Conservation (phyloP, 2,888 invertebrate species). For the Agrotis puta region DNA sequence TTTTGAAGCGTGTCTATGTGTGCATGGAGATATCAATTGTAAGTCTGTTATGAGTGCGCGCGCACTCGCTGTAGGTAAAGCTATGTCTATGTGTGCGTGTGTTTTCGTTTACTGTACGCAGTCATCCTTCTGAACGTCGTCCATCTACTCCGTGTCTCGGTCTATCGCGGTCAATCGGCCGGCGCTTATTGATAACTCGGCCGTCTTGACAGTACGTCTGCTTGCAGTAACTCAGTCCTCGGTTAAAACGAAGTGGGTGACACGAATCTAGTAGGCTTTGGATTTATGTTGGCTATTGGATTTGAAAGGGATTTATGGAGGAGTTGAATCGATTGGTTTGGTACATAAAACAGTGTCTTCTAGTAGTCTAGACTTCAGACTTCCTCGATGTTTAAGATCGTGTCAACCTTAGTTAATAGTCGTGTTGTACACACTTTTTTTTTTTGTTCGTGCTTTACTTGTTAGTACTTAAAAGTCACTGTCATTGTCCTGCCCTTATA, state of each 20-base stretch:
- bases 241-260: constrained; percentile 56
- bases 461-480: too few relatives aligned
- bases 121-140: constrained; percentile 14
- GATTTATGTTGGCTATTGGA: constrained; percentile 37
- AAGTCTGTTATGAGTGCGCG: not conserved
- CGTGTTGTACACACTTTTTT: not conserved
- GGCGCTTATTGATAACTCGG: constrained; percentile 62
- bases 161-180: constrained; percentile 59
- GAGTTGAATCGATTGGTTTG: not conserved
- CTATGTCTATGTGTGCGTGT: not conserved
- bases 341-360: not conserved
- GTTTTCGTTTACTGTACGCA: not conserved
- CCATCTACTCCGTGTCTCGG: not conserved
- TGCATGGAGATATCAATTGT: not conserved
- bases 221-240: constrained; percentile 48
- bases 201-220: constrained; percentile 53
- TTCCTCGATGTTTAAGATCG: not conserved
- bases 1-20: not conserved
- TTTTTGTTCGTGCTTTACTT: not conserved
- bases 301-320: constrained; percentile 36
- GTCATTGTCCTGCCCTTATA: too few relatives aligned
- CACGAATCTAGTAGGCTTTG: constrained; percentile 46
- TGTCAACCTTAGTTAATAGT: not conserved
- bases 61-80: too few relatives aligned
- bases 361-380: not conserved